Evolutionary conservation across 2,113 vertebrate species (phyloP).

Genomic region (Uropsilus gracilis): DNA sequence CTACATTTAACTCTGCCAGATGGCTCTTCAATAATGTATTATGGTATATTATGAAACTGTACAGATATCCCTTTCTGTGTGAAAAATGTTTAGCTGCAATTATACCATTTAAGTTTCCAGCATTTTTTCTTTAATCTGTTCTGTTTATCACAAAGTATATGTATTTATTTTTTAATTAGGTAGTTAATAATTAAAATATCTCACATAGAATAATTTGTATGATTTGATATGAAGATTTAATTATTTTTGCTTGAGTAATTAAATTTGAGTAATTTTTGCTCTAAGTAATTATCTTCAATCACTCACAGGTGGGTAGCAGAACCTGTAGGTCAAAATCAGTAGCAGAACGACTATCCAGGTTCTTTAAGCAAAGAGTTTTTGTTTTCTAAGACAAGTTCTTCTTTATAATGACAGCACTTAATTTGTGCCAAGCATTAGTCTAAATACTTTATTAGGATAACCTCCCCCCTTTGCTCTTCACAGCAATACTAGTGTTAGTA

Average conservation of each 20-base stretch:
- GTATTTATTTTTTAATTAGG: conserved; percentile 1
- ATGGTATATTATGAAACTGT: neutral
- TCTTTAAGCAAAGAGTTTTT: neutral
- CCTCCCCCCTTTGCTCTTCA: neutral
- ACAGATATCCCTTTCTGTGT: neutral
- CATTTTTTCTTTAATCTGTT: conserved; percentile 41
- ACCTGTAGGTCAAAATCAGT: neutral
- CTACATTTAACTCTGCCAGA: neutral
- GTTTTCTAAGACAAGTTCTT: neutral
- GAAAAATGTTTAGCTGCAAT: neutral
- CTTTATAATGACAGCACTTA: neutral
- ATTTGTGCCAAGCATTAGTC: neutral
- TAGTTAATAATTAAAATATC: conserved; percentile 17
- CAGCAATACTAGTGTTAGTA: neutral
- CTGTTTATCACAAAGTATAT: conserved; percentile 4
- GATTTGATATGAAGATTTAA: neutral
- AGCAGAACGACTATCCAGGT: neutral
- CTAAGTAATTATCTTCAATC: conserved; percentile 2
- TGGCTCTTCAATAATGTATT: neutral
- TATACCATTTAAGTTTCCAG: neutral
- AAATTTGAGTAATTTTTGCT: too few relatives aligned
- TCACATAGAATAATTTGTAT: neutral
- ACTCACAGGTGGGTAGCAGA: neutral
- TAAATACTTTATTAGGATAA: neutral
- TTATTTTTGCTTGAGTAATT: too few relatives aligned